Base-by-base conservation (phyloP, 53 echinoderm and acorn worm species). In the Henricia sp. region DNA sequence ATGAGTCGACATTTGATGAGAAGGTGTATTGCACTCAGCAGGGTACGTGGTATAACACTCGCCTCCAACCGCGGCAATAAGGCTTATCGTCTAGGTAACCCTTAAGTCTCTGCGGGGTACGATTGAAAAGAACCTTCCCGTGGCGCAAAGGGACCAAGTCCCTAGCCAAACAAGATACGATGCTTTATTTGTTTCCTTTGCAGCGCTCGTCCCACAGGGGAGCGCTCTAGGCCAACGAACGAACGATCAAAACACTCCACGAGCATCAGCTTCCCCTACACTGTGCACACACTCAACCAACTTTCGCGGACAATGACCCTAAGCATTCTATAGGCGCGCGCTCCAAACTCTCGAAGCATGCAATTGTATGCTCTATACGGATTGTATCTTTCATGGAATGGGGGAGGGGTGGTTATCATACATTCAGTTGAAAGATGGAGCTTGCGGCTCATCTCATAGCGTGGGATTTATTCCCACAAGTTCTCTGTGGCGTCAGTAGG, bases 221-320 rank as follows among this genome's bases (percentile, higher is more conserved):
- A n/a, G n/a, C n/a, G 80, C 62, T 43, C 63, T 9, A 80, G 80
- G 80, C 63, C 80, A 80, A 80, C 36, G 80, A 80, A 80, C 80
- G 63, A 57, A 32, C 48, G 63, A 80, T 80, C 64, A 62, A 62
- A 80, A 64, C 64, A 46, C 46, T 64, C n/a, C n/a, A n/a, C n/a
- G n/a, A n/a, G n/a, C n/a, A 80, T 62, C 80, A 44, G 48, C 32
- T 44, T 80, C 50, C 9, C 63, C 48, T 62, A 63, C 64, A 64
- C 39, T 70, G 17, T 23, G 26, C 24, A n/a, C n/a, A n/a, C n/a
- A n/a, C 25, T 23, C 23, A 29, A 28, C 62, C 52, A 38, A 58
- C 58, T 57, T 57, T 16, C 17, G 64, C 48, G 80, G 80, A 80
- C 80, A 35, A 63, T 63, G 80, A 80, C 80, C 80, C 38, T 37